These are phyloP conservation scores for Microchrysa polita DNA, from an alignment of 2,888 invertebrate genomes.

Conservation along the genomic window DNA sequence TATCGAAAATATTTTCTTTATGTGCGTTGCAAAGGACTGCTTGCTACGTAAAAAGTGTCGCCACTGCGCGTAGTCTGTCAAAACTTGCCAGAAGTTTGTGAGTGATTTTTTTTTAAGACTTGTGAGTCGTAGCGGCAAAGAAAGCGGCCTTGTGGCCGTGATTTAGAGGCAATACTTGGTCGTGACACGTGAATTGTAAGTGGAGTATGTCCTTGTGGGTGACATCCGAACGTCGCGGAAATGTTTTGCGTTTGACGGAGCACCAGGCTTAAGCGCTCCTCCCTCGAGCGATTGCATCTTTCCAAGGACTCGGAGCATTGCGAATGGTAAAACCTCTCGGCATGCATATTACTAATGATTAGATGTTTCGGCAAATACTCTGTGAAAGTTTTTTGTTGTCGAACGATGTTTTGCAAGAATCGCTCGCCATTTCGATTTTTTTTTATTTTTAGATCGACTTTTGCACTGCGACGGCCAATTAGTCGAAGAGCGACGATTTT, in stretches of 20 bases:
- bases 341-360: background rate
- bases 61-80: conserved; percentile 48
- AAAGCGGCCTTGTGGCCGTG: conserved; percentile 45
- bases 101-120: conserved; percentile 28
- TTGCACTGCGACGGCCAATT: conserved; percentile 10
- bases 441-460: conserved; percentile 42
- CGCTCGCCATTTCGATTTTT: conserved; percentile 32
- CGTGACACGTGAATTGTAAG: conserved; percentile 17
- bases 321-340: conserved; percentile 35
- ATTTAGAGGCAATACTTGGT: conserved; percentile 27
- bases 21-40: background rate
- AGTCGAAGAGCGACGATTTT: conserved; percentile 17
- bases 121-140: conserved; percentile 44
- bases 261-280: conserved; percentile 48
- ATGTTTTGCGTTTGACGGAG: conserved; percentile 9
- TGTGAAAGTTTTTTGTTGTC: conserved; percentile 8
- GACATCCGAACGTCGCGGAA: background rate
- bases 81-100: conserved; percentile 36
- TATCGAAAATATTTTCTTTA: background rate
- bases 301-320: conserved; percentile 32
- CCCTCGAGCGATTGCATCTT: conserved; percentile 6
- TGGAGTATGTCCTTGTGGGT: conserved; percentile 1
- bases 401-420: background rate
- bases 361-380: no score
- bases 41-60: conserved; percentile 40